phyloP scores from a whole-genome alignment of 1,140 invertebrate species.

The Drosophila teissieri region DNA sequence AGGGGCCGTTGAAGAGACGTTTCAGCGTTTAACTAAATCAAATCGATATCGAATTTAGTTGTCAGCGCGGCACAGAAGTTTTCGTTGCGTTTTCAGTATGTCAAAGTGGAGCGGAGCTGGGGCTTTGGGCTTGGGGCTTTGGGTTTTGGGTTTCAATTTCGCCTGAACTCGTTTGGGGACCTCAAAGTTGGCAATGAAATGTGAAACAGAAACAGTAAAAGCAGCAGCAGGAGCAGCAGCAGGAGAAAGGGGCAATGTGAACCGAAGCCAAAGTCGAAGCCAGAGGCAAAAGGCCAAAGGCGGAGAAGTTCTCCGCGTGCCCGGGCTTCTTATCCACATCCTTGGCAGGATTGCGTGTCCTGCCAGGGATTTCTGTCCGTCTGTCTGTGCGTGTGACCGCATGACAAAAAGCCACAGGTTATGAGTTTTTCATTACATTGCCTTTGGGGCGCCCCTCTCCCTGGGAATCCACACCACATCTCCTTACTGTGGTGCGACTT shows the following conservation, averaged over 20 bases:
- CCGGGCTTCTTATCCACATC: slow-evolving; percentile 13
- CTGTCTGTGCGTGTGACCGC: slow-evolving; percentile 71
- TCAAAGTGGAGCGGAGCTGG: slow-evolving; percentile 28
- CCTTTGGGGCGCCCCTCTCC: slow-evolving; percentile 27
- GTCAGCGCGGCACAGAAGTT: slow-evolving; percentile 66
- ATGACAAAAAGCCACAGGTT: slow-evolving; percentile 78
- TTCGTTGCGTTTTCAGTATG: slow-evolving; percentile 61
- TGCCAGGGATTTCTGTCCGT: slow-evolving; percentile 28
- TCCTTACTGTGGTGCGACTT: slow-evolving; percentile 53
- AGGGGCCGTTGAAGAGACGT: slow-evolving; percentile 39
- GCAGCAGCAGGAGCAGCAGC: not conserved
- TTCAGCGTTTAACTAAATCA: slow-evolving; percentile 78
- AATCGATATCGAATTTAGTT: slow-evolving; percentile 82
- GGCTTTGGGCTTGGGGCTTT: slow-evolving; percentile 22
- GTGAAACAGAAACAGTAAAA: slow-evolving; percentile 63
- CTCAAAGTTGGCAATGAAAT: slow-evolving; percentile 63
- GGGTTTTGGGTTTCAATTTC: slow-evolving; percentile 71
- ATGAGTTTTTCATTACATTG: slow-evolving; percentile 77
- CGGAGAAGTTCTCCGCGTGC: slow-evolving; percentile 30
- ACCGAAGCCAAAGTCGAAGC: slow-evolving; percentile 23
- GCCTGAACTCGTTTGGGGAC: slow-evolving; percentile 50
- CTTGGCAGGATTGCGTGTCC: slow-evolving; percentile 32
- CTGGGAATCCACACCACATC: not conserved
- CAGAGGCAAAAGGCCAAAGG: slow-evolving; percentile 33
- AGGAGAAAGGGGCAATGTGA: not conserved